Percentiles rank a stretch among this genome's conserved stretches.
phyloP scores from a whole-genome alignment of 2,113 vertebrate genomes.

The Neolamprologus kungweensis region DNA sequence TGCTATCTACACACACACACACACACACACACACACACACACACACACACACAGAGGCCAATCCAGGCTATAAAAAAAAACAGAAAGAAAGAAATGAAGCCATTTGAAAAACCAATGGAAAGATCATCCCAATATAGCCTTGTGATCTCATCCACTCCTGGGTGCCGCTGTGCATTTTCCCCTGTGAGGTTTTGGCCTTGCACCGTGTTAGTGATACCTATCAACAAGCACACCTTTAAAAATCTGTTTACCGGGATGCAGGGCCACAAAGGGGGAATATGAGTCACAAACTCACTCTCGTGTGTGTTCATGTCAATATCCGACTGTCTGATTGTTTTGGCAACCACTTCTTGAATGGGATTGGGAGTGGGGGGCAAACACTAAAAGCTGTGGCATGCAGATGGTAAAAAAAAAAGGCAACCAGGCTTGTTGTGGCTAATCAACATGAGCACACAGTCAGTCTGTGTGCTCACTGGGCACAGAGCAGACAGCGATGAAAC shows the following conservation, averaged over 20 bases:
- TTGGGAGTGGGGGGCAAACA: slow-evolving; percentile 45
- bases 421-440: slow-evolving; percentile 42
- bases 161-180: neutral
- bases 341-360: slow-evolving; percentile 40
- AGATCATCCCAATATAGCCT: slow-evolving; percentile 29
- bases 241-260: slow-evolving; percentile 57
- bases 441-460: slow-evolving; percentile 7
- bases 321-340: slow-evolving; percentile 60
- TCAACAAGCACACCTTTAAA: slow-evolving; percentile 53
- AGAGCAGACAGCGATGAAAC: slow-evolving; percentile 8
- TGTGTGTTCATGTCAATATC: slow-evolving; percentile 43
- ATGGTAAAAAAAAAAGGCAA: slow-evolving; percentile 24
- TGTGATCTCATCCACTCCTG: slow-evolving; percentile 4
- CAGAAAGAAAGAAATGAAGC: slow-evolving; percentile 17
- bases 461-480: neutral
- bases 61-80: neutral
- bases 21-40: neutral
- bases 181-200: slow-evolving; percentile 11
- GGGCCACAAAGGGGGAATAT: slow-evolving; percentile 33
- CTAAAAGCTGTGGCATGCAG: slow-evolving; percentile 25
- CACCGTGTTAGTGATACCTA: slow-evolving; percentile 14
- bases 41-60: neutral
- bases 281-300: slow-evolving; percentile 57
- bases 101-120: slow-evolving; percentile 27
- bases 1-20: neutral